These are phyloP conservation scores for Bombyx huttoni DNA, from an alignment of 2,888 invertebrate species.

Conservation along the genomic window DNA sequence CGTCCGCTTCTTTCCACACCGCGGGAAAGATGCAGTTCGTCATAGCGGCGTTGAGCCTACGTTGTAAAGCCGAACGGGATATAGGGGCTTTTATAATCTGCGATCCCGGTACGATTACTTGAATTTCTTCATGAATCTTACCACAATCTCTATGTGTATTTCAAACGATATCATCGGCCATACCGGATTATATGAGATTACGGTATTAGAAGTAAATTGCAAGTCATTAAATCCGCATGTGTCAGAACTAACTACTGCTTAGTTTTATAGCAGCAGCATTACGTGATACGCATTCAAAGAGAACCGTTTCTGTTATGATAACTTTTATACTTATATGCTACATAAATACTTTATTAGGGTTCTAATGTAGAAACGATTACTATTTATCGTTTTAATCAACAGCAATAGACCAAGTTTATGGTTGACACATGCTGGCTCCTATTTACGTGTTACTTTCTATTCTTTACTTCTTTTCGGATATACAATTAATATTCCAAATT, in stretches of 20 bases:
- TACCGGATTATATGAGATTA: background rate
- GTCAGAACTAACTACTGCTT: background rate
- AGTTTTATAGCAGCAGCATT: background rate
- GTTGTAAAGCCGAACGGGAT: constrained; percentile 6
- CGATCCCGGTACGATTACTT: background rate
- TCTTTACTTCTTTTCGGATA: too few species aligned
- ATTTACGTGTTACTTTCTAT: too few species aligned
- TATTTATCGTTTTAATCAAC: background rate
- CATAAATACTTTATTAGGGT: too few species aligned
- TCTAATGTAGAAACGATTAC: background rate
- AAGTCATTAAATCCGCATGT: background rate
- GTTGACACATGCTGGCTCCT: background rate
- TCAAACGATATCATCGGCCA: background rate
- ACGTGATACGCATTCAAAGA: background rate
- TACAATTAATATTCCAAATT: too few species aligned
- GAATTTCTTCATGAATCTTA: background rate
- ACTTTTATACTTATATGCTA: too few species aligned
- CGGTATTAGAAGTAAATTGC: background rate
- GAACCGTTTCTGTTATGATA: background rate
- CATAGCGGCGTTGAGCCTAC: too few species aligned
- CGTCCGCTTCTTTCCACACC: too few species aligned
- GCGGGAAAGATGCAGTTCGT: too few species aligned
- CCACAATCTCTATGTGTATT: background rate
- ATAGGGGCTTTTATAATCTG: background rate
- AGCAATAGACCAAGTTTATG: background rate